These are phyloP conservation scores for Aphidius gifuensis DNA, from an alignment of 1,140 invertebrate genomes.

Conservation along the genomic window DNA sequence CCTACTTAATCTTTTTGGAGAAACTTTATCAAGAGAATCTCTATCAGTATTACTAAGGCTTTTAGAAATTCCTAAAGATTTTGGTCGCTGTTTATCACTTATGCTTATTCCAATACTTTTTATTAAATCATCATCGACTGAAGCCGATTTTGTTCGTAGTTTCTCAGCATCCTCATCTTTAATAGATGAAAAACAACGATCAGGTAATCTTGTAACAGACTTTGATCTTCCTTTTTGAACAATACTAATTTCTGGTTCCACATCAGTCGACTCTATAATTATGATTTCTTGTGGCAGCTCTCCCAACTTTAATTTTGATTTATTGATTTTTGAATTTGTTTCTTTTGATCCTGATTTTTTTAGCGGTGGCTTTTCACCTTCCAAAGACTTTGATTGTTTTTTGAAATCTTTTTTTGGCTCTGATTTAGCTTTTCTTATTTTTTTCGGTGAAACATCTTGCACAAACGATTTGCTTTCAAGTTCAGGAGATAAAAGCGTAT, in stretches of 20 bases:
- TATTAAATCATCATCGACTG: slow-evolving; percentile 51
- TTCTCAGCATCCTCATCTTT: slow-evolving; percentile 43
- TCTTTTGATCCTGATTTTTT: slow-evolving; percentile 48
- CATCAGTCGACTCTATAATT: slow-evolving; percentile 51
- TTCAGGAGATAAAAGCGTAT: slow-evolving; percentile 50
- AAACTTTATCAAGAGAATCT: slow-evolving; percentile 48
- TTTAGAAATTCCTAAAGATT: slow-evolving; percentile 50
- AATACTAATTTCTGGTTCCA: slow-evolving; percentile 48
- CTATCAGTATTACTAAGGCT: slow-evolving; percentile 50
- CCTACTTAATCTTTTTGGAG: slow-evolving; percentile 40
- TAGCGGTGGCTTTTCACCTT: slow-evolving; percentile 49
- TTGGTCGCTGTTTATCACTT: slow-evolving; percentile 46
- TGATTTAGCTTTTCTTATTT: slow-evolving; percentile 40
- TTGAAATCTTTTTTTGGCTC: slow-evolving; percentile 52
- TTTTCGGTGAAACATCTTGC: slow-evolving; percentile 49
- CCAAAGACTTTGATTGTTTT: slow-evolving; percentile 53
- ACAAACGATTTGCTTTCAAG: slow-evolving; percentile 50
- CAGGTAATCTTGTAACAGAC: slow-evolving; percentile 45
- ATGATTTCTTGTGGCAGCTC: slow-evolving; percentile 55
- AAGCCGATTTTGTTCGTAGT: slow-evolving; percentile 46
- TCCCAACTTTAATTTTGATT: slow-evolving; percentile 50
- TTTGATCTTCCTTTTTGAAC: slow-evolving; percentile 53
- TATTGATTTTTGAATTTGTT: slow-evolving; percentile 46
- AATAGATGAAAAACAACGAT: slow-evolving; percentile 40
- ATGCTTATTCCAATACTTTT: slow-evolving; percentile 34